A percentile compares a stretch with the other conserved stretches of the same genome.
Conservation (phyloP, 2,797 vertebrate species). For the Pelobates cultripes region DNA sequence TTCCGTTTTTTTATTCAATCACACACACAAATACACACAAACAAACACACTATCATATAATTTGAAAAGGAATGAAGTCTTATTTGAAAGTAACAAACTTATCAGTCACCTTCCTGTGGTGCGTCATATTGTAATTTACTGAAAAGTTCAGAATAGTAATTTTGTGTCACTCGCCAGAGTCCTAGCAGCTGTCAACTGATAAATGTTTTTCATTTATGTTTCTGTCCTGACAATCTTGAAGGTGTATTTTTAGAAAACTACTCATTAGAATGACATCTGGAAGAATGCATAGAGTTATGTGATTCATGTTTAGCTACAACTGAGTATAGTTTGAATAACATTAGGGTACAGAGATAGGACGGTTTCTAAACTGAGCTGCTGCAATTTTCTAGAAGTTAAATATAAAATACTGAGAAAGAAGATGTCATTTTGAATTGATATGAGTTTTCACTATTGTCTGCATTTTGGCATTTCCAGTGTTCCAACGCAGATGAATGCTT, state of each 20-base stretch:
- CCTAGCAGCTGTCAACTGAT: slow-evolving; percentile 18
- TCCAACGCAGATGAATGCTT: too few species aligned
- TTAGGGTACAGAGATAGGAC: not conserved
- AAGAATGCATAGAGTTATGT: slow-evolving; percentile 18
- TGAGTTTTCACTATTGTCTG: not conserved
- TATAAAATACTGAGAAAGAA: not conserved
- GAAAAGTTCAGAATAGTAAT: not conserved
- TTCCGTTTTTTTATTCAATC: too few species aligned
- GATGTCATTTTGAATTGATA: not conserved
- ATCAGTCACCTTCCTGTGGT: not conserved
- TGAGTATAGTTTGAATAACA: slow-evolving; percentile 5
- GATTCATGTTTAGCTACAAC: slow-evolving; percentile 34
- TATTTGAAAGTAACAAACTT: not conserved
- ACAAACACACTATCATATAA: too few species aligned
- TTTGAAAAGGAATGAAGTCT: too few species aligned
- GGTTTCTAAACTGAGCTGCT: not conserved
- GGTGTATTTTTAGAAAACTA: slow-evolving; percentile 44
- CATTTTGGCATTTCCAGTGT: not conserved
- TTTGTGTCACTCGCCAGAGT: not conserved
- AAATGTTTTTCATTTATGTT: slow-evolving; percentile 22
- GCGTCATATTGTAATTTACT: not conserved
- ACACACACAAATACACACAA: too few species aligned
- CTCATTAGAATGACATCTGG: slow-evolving; percentile 51
- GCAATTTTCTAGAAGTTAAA: not conserved
- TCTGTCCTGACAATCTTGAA: slow-evolving; percentile 32